Base-by-base conservation (phyloP, 1,140 invertebrate species). In the Euglossa dilemma region DNA sequence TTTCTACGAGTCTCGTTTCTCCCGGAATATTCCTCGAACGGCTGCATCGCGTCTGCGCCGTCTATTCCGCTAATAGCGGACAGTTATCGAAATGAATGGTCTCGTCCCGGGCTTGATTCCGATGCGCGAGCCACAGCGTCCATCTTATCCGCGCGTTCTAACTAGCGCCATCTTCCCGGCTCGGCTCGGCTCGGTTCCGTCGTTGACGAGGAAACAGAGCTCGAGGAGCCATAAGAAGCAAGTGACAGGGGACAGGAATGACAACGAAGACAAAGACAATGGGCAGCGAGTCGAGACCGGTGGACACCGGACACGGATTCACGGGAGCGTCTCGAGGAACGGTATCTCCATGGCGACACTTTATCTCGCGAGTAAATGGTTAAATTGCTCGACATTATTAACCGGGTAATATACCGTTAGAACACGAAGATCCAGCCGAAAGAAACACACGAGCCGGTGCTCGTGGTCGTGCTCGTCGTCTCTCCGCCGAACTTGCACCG, bases 241-340 rank as follows among this genome's bases (percentile, higher is more conserved):
- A 57, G 63, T 73, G 77, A 86, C 87, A 83, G 61, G 43, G 77
- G 66, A 81, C 77, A 47, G 72, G 77, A 88, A 78, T 69, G 87
- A 89, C 76, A 80, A 85, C 69, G 52, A 76, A 66, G 66, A 77
- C 63, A 63, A 79, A 90, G 82, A 92, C 89, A 89, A 92, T 89
- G 85, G 85, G 56, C 83, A 87, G 72, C 89, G 78, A 76, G 78
- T 86, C 89, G 90, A 90, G 72, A 91, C 89, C 82, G 66, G 75
- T 70, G 61, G 83, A 90, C 83, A 91, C 89, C 89, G 89, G 91
- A 91, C 89, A 91, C 86, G 88, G 78, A 75, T 54, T 87, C 89
- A 86, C 84, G 84, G 78, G 66, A 91, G 85, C 87, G 88, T 90
- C 90, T 90, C 81, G 76, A 83, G 80, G 66, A 89, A 89, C 86